Percentiles rank a stretch among this genome's conserved stretches.
Conservation (phyloP, 2,888 invertebrate genomes). For the Lypha dubia region DNA sequence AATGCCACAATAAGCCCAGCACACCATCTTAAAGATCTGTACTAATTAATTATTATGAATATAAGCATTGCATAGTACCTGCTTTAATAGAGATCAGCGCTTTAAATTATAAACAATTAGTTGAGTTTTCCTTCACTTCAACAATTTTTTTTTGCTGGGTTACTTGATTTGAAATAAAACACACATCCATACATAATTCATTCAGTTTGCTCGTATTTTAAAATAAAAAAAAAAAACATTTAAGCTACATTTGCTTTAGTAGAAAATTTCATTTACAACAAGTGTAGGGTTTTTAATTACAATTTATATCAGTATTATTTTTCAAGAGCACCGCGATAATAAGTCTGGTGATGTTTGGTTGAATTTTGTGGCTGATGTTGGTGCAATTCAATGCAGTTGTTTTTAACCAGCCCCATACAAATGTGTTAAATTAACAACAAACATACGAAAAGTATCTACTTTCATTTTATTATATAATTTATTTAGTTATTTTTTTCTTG, state of each 20-base stretch:
- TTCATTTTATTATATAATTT: constrained; percentile 58
- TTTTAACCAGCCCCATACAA: constrained; percentile 54
- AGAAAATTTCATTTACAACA: constrained; percentile 52
- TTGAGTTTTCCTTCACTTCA: too few relatives aligned
- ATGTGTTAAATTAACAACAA: constrained; percentile 47
- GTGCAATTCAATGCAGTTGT: constrained; percentile 34
- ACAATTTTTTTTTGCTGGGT: constrained; percentile 19
- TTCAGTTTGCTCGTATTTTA: constrained; percentile 14
- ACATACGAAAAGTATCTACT: constrained; percentile 50
- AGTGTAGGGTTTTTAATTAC: constrained; percentile 67
- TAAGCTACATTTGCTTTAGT: constrained; percentile 3
- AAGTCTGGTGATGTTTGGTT: constrained; percentile 14
- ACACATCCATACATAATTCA: constrained; percentile 6
- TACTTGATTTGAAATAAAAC: neutral
- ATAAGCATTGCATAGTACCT: too few relatives aligned
- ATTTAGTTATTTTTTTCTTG: too few relatives aligned
- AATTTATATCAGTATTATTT: constrained; percentile 56
- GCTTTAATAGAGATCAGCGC: too few relatives aligned
- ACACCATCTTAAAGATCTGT: neutral
- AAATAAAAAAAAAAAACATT: neutral
- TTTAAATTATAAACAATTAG: too few relatives aligned
- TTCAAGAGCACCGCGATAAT: constrained; percentile 65
- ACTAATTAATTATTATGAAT: too few relatives aligned
- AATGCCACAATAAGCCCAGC: constrained; percentile 18
- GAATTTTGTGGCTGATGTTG: neutral